A percentile compares a stretch with the other conserved stretches of the same genome.
phyloP scores from a whole-genome alignment of 2,888 invertebrate genomes.

The Spisula subtruncata region DNA sequence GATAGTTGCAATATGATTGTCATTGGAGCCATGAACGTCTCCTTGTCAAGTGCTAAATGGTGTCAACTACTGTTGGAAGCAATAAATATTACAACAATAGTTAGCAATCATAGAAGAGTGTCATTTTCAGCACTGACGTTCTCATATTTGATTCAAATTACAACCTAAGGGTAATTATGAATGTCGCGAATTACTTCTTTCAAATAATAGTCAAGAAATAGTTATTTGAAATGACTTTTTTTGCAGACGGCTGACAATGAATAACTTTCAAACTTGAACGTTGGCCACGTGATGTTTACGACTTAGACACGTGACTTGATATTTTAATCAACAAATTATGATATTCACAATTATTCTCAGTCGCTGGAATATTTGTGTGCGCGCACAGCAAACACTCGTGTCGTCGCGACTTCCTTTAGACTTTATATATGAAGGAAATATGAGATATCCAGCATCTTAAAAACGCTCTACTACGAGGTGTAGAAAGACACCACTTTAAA shows the following conservation, averaged over 20 bases:
- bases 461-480: too few relatives aligned
- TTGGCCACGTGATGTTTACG: slow-evolving; percentile 15
- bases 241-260: background rate
- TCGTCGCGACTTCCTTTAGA: background rate
- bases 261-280: background rate
- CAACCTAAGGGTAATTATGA: background rate
- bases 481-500: too few relatives aligned
- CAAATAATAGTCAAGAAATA: background rate
- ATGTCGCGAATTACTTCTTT: background rate
- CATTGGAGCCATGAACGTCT: background rate
- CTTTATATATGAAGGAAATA: background rate
- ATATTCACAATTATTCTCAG: background rate
- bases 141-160: slow-evolving; percentile 1
- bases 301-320: background rate
- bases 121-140: background rate
- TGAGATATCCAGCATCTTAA: too few relatives aligned
- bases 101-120: slow-evolving; percentile 2
- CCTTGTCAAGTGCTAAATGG: background rate
- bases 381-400: background rate
- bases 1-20: background rate
- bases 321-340: slow-evolving; percentile 27
- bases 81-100: background rate
- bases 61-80: background rate
- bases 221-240: background rate
- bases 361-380: background rate